Percentiles rank a stretch among this genome's conserved stretches.
Conservation (phyloP, 2,113 vertebrate species). For the Mustela nigripes region DNA sequence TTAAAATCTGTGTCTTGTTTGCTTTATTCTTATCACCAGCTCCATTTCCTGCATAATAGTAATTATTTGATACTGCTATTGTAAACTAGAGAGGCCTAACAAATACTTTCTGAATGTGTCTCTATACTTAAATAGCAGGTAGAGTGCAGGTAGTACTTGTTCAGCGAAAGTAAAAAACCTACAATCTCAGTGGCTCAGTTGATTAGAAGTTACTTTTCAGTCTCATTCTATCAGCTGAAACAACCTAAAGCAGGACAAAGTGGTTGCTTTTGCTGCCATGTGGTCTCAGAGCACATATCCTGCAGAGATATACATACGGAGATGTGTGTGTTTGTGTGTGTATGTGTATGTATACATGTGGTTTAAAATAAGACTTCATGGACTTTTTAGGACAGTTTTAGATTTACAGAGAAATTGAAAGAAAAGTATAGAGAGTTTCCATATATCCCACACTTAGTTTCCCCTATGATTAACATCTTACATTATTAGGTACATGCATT, state of each 20-base stretch:
- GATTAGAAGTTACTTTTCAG: constrained; percentile 1
- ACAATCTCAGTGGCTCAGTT: background rate
- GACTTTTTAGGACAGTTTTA: background rate
- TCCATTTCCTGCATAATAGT: background rate
- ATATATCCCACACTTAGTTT: background rate
- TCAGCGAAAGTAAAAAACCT: background rate
- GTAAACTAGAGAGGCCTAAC: constrained; percentile 7
- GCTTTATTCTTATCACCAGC: background rate
- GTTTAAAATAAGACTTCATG: background rate
- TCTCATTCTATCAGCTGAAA: background rate
- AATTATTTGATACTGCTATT: background rate
- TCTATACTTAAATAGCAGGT: background rate
- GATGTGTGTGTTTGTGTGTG: background rate
- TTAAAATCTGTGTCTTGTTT: background rate
- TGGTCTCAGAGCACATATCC: background rate
- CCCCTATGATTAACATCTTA: background rate
- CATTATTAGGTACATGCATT: background rate
- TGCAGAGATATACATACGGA: background rate
- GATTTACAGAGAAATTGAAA: background rate
- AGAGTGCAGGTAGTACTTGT: background rate
- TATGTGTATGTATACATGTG: no score
- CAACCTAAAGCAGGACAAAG: background rate
- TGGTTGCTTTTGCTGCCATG: background rate
- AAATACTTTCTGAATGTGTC: background rate
- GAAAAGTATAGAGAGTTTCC: background rate